Evolutionary conservation across 1,140 invertebrate genomes (phyloP), one percentile per base, ranked within the genome.

Genomic region (Drosophila jambulina): DNA sequence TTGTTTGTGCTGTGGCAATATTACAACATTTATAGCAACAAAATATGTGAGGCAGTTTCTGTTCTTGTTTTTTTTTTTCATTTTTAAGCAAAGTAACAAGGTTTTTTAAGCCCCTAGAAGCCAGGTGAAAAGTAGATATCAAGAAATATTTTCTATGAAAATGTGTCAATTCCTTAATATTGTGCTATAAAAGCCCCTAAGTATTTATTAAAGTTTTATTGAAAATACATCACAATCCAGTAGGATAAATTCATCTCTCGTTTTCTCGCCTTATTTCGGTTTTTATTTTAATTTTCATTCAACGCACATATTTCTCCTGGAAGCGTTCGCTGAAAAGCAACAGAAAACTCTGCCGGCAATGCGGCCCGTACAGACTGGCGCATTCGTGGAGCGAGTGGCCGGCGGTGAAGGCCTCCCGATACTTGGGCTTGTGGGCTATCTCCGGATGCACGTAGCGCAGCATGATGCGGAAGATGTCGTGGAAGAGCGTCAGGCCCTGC

Each of bases 381-480:
- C 91, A 92, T 21, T 92, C 59, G 43, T 82, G 85, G 25, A 90
- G 64, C 56, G 86, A 59, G 36, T 76, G 85, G 38, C 82, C 81
- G 40, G 78, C 75, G 32, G 85, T 90, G 49, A 85, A 90, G 45
- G 85, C 85, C 43, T 76, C 62, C 49, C 60, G 60, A 71, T 88
- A 88, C 42, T 54, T 51, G 29, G 81, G 65, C 56, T 88, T 90
- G 65, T 90, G 78, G 42, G 85, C 85, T 61, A 88, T 90, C 78
- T 88, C 85, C 54, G 85, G 78, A 68, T 85, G 71, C 42, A 85
- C 85, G 49, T 90, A 96, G 95, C 94, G 94, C 69, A 96, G 94
- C 63, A 96, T 90, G 27, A 95, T 93, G 90, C 94, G 94, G 48
- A 96, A 88, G 64, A 96, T 80, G 84, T 96, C 95, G 64, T 96